Evolutionary conservation across 1,140 invertebrate genomes (phyloP).

Genomic region (Bombus breviceps): DNA sequence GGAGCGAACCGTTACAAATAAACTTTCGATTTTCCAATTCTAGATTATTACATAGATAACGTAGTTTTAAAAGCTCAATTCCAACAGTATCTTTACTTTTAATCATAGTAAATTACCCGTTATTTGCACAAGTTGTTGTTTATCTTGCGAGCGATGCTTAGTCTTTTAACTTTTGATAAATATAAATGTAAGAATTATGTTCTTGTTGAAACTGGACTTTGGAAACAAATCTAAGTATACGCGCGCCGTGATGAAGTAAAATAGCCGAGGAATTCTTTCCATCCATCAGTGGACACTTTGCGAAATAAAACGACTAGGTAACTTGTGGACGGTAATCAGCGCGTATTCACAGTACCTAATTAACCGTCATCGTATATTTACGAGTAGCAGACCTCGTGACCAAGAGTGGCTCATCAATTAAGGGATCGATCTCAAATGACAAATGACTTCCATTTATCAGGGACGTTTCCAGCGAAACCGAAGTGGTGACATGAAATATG

Average conservation of each 20-base stretch:
- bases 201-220: background rate
- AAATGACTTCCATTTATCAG: conserved; percentile 51
- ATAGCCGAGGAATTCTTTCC: background rate
- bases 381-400: conserved; percentile 7
- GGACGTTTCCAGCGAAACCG: conserved; percentile 1
- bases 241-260: background rate
- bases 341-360: conserved; percentile 39
- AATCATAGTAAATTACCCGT: background rate
- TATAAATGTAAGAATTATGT: background rate
- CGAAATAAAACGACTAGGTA: conserved; percentile 10
- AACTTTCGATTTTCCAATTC: background rate
- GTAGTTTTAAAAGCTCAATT: background rate
- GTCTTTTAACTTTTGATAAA: background rate
- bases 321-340: conserved; percentile 9
- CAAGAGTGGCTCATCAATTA: conserved; percentile 43
- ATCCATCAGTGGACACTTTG: background rate
- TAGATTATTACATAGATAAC: background rate
- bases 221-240: background rate
- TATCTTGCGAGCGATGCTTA: background rate
- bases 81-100: background rate
- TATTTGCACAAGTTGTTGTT: background rate
- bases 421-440: conserved; percentile 50
- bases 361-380: conserved; percentile 23
- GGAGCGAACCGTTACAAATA: background rate
- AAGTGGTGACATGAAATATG: conserved; percentile 56